Base-by-base conservation (phyloP, 2,113 vertebrate genomes). In the Micronycteris hirsuta region DNA sequence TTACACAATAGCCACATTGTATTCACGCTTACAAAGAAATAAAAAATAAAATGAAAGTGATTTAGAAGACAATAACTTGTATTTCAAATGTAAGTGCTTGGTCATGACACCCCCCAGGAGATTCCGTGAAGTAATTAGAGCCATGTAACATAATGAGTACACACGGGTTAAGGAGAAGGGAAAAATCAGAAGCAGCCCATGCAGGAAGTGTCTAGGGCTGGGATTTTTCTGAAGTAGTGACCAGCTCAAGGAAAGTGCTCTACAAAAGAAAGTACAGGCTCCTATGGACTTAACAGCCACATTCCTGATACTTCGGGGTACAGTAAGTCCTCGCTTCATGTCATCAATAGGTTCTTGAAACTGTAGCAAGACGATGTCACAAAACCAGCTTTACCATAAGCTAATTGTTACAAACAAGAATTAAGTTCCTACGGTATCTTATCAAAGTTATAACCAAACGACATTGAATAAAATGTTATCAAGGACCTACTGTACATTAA, bases 31-130 rank as follows among this genome's bases (percentile, higher is more conserved):
- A 89, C 45, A 89, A 93, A 89, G 85, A 88, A 94, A 82, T 81
- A 84, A 83, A 20, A 80, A 82, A 86, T 89, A 56, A 89, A 97
- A 83, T 12, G 45, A n/a, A 96, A 94, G 47, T 78, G 8, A 63
- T 61, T 83, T 94, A 78, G 83, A 91, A 94, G 61, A 90, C 92
- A 90, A 89, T 89, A 89, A 74, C 71, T 94, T 90, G 58, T 84
- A 86, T 89, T 86, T 96, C 38, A 67, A 36, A 82, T 63, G 38
- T 78, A 89, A 95, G 56, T 93, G 10, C 4, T 92, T 96, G 43
- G 38, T 11, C 74, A 33, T 96, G 56, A 45, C 49, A 86, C 28
- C 90, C 65, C 58, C 47, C 58, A 86, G 67, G 80, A 93, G 52
- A 92, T 43, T 83, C 49, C n/a, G 52, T 74, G 83, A 90, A 54